Percentiles rank a stretch among this genome's conserved stretches.
phyloP scores from a whole-genome alignment of 1,140 invertebrate genomes.

The Brachionus asplanchnoidis region DNA sequence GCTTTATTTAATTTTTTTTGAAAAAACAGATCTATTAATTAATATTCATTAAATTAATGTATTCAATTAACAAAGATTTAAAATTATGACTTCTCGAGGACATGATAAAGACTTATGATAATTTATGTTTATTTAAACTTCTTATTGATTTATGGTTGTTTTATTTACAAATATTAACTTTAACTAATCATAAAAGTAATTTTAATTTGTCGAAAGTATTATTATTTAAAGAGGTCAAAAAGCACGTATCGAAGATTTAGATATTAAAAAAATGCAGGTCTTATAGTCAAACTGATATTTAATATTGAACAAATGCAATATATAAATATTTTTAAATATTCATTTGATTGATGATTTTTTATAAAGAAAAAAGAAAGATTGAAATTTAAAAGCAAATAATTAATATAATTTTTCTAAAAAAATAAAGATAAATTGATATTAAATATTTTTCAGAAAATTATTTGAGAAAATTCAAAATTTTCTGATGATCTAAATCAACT shows the following conservation, averaged over 20 bases:
- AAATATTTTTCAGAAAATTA: background rate
- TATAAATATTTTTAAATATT: background rate
- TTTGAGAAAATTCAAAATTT: background rate
- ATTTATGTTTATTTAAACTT: background rate
- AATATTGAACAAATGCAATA: background rate
- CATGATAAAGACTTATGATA: background rate
- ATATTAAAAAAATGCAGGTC: background rate
- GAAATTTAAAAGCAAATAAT: background rate
- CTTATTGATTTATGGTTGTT: background rate
- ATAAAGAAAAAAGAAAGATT: background rate
- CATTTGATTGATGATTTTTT: background rate
- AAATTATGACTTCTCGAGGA: no score
- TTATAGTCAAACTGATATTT: background rate
- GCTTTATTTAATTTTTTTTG: no score
- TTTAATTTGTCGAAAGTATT: background rate
- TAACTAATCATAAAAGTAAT: background rate
- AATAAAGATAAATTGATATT: background rate
- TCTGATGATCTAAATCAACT: background rate
- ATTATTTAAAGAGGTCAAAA: background rate
- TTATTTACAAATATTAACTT: background rate
- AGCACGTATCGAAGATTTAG: background rate
- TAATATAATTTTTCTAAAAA: background rate
- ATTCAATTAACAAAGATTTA: no score
- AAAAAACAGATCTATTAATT: no score
- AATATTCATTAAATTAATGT: no score